Evolutionary conservation across 2,113 vertebrate genomes (phyloP), one percentile per base, ranked within the genome.

Genomic region (Elanoides forficatus): DNA sequence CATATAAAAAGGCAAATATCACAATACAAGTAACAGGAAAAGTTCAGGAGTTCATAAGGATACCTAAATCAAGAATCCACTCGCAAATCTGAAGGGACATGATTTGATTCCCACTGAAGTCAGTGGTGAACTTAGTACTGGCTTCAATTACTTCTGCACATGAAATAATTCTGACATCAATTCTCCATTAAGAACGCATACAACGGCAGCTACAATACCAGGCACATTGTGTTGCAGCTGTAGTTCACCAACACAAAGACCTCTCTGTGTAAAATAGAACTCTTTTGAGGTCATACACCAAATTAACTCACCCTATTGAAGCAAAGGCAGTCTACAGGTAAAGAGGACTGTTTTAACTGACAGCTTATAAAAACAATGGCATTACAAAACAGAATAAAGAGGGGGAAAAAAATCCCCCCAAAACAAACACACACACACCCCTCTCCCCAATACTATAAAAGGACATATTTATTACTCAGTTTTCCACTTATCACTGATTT

Each of bases 371-470:
- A 63, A 94, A 53, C 21, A 81, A 0, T 30, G 21, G 59, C 13
- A 58, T n/a, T n/a, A 66, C 17, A 47, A 60, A 53, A 74, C 4
- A 13, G 4, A 53, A 53, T 4, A 16, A 21, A 12, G 5, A 2
- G 4, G 6, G 8, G 4, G 3, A 0, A 1, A 6, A 45, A 14
- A 25, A 30, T 5, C 7, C 23, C 13, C 11, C 6, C 3, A 22
- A 73, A 84, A 19, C 0, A 10, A 72, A 30, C 32, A 42, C 3
- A 25, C 2, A 81, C 3, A 56, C 9, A 47, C 36, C 2, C 2
- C 4, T 32, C 25, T 13, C 22, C 27, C 5, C 20, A 45, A 7
- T 22, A 48, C 13, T n/a, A 21, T 26, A 40, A 27, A 65, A 82
- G 18, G 22, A 50, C 20, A 32, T 5, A n/a, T 16, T 11, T 52